These are phyloP conservation scores for Notamacropus eugenii DNA, from an alignment of 2,797 vertebrate species.

Conservation along the genomic window DNA sequence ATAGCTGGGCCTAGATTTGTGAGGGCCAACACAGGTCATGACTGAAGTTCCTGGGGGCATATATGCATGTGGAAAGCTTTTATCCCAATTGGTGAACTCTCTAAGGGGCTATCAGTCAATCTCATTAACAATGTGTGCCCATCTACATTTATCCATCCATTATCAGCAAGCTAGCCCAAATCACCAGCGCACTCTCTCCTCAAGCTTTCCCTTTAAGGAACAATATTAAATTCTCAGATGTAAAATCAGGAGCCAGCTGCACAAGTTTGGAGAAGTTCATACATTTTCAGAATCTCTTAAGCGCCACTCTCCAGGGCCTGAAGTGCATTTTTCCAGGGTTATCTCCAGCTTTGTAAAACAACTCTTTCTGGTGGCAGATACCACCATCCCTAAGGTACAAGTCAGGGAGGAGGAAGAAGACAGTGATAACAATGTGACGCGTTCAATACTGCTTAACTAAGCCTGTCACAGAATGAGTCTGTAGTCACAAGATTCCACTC, in stretches of 20 bases:
- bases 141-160: slow-evolving; percentile 21
- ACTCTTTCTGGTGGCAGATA: slow-evolving; percentile 73
- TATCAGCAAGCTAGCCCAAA: slow-evolving; percentile 42
- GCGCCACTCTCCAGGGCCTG: slow-evolving; percentile 70
- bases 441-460: slow-evolving; percentile 58
- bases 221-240: slow-evolving; percentile 55
- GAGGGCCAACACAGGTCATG: slow-evolving; percentile 42
- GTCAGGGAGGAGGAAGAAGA: not conserved
- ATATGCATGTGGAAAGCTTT: slow-evolving; percentile 40
- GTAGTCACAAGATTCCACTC: slow-evolving; percentile 33
- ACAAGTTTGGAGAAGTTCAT: slow-evolving; percentile 42
- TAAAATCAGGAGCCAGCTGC: slow-evolving; percentile 32
- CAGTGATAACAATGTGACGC: slow-evolving; percentile 30
- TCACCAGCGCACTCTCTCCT: not conserved
- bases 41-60: slow-evolving; percentile 37
- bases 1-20: slow-evolving; percentile 11
- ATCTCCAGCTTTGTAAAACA: slow-evolving; percentile 69
- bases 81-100: slow-evolving; percentile 54
- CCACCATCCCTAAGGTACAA: slow-evolving; percentile 62
- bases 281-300: slow-evolving; percentile 56
- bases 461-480: slow-evolving; percentile 44
- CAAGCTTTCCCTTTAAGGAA: slow-evolving; percentile 58
- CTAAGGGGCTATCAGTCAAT: slow-evolving; percentile 41
- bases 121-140: slow-evolving; percentile 57
- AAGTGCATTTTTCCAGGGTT: slow-evolving; percentile 62